Evolutionary conservation across 2,797 vertebrate genomes (phyloP).

Genomic region (Euphonia xanthogaster): DNA sequence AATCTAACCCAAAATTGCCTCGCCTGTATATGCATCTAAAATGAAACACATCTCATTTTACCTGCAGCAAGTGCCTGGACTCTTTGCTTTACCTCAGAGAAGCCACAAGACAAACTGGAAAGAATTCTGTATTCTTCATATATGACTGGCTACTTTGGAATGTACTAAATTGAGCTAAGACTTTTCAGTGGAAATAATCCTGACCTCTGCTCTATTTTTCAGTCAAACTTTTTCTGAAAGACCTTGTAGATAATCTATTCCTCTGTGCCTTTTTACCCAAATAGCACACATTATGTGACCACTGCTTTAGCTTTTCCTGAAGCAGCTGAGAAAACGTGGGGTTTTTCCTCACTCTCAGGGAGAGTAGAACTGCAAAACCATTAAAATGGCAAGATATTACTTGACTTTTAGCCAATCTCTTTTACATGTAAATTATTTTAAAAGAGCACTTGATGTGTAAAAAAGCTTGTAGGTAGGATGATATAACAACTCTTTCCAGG

Average conservation of each 20-base stretch:
- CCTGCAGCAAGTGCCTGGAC: background rate
- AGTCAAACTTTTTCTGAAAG: background rate
- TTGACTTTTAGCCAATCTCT: background rate
- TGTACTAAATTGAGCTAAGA: background rate
- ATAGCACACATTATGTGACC: background rate
- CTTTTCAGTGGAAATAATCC: background rate
- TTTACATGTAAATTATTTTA: background rate
- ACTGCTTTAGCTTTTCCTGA: background rate
- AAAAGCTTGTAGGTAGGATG: background rate
- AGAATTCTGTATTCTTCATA: background rate
- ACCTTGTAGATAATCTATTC: background rate
- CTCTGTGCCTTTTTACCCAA: background rate
- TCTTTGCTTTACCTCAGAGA: background rate
- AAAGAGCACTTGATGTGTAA: background rate
- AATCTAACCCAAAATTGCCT: conserved; percentile 16
- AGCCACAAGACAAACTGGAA: background rate
- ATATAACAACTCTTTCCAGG: background rate
- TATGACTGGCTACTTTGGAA: background rate
- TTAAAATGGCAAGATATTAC: background rate
- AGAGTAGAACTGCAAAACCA: background rate
- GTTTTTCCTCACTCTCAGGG: background rate
- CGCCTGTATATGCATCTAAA: background rate
- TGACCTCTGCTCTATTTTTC: background rate
- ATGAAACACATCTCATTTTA: background rate
- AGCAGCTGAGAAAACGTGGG: background rate